Base-by-base conservation (phyloP, 53 echinoderm and acorn worm genomes). In the Echinometra lucunter region DNA sequence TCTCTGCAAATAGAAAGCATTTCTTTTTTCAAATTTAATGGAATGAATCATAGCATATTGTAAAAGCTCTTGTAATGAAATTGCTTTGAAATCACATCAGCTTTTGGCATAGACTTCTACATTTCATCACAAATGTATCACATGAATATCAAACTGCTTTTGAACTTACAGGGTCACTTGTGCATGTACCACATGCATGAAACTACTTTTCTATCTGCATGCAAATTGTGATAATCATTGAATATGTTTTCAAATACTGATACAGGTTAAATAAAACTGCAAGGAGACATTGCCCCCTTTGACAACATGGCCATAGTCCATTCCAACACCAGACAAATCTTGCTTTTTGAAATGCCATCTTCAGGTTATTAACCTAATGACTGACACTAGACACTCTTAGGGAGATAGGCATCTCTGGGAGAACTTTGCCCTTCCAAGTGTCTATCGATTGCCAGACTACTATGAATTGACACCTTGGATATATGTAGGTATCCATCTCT, bases 351-450 rank as follows among this genome's bases (percentile, higher is more conserved):
- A 12, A 30, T 66, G 66, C 4, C 34, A 70, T 30, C 34, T 12
- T 34, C 32, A 72, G 72, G 72, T 12, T 35, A 72, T 72, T 30
- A 72, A 72, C 72, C 72, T 30, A 32, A 34, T 10, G 35, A 35
- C 35, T 72, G 12, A 16, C 32, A 72, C 72, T 2, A 70, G 70
- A 70, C n/a, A 32, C 70, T 34, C 63, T 1, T 63, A 27, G 63
- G 60, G 19, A 60, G 60, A 60, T 63, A 35, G 35, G 72, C 2
- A 35, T 16, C 72, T 72, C 28, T 11, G 15, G 28, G 9, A 35
- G 72, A 72, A 72, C 72, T 72, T 32, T 72, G 72, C 72, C 72
- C 72, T 16, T 72, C 15, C 53, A 28, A 70, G 35, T 72, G 72
- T 72, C 32, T 72, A 13, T 19, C 66, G 7, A 66, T 9, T 11